Base-by-base conservation (phyloP, 2,797 vertebrate genomes). In the Hypotaenidia philippensis region DNA sequence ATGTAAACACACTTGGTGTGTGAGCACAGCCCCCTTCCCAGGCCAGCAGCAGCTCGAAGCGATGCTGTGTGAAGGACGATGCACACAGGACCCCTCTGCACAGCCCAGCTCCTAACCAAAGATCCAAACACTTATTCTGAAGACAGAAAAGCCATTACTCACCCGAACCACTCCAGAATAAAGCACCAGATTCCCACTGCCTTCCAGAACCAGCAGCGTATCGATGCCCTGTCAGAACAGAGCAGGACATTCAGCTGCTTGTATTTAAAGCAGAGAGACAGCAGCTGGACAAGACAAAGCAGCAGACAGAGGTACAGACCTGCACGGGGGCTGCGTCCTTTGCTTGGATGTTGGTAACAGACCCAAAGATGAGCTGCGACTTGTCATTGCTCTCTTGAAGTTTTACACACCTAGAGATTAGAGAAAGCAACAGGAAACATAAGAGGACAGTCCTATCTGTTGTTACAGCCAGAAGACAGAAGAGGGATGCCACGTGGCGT, bases 101-200 rank as follows among this genome's bases (percentile, higher is more conserved):
- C 12, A 82, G 76, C 55, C n/a, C n/a, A 50, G 36, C 6, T 64
- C 29, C 20, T 32, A 60, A 71, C 4, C 8, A 74, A 41, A 52
- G 12, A 86, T 11, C 55, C 38, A 68, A 55, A 31, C 18, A 23
- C 17, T 34, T 59, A 14, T 69, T 60, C 32, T 47, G 7, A 45
- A 32, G 65, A 79, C 7, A 83, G 52, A 21, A 75, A 63, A 45
- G 6, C 32, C 5, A 14, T 4, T 10, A 70, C 98, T 92, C 89
- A 99, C 99, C 98, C 99, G 98, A 84, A 99, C 99, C 79, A 99
- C 96, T 95, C 99, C 99, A 3, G 99, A 99, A 96, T 99, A 99
- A 22, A 99, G 98, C 72, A 99, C 98, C 96, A 99, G 97, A 96
- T 98, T 99, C 50, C 99, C 99, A 92, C 98, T 99, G 91, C 98